A percentile compares a stretch with the other conserved stretches of the same genome.
Conservation (phyloP, 2,797 vertebrate species). For the Smutsia temminckii region DNA sequence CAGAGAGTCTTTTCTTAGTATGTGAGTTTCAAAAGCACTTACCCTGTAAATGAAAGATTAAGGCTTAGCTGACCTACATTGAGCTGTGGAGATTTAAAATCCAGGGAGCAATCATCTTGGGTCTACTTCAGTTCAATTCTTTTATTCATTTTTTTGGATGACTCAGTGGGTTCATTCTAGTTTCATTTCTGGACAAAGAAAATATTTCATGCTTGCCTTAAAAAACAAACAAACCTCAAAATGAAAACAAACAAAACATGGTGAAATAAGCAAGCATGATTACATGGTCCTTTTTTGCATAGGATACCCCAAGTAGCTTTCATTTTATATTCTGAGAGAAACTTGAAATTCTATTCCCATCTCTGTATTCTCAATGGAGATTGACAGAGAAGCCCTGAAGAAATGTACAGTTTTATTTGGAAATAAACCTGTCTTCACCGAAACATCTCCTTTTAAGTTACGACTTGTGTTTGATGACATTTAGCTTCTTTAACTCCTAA, state of each 20-base stretch:
- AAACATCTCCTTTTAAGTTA: neutral
- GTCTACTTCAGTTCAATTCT: slow-evolving; percentile 48
- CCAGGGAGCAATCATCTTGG: slow-evolving; percentile 46
- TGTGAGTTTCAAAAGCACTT: slow-evolving; percentile 72
- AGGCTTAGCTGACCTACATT: slow-evolving; percentile 65
- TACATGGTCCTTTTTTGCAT: neutral
- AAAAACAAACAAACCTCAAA: neutral
- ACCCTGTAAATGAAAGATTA: slow-evolving; percentile 71
- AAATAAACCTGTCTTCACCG: slow-evolving; percentile 26
- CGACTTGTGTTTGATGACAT: neutral
- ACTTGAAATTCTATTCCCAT: neutral
- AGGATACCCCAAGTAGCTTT: neutral
- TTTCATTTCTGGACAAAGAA: slow-evolving; percentile 39
- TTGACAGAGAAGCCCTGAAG: slow-evolving; percentile 11
- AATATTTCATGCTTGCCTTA: neutral
- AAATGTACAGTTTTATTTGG: neutral
- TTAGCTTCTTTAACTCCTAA: neutral
- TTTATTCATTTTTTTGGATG: slow-evolving; percentile 33
- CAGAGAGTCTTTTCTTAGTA: slow-evolving; percentile 75
- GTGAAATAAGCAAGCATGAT: neutral
- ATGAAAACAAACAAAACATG: neutral
- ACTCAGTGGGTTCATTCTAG: slow-evolving; percentile 40
- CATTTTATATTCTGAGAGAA: slow-evolving; percentile 45
- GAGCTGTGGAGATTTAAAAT: slow-evolving; percentile 55
- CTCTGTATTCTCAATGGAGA: neutral